Percentiles rank a stretch among this genome's conserved stretches.
These are phyloP conservation scores for Acanthaster planci DNA, from an alignment of 35 echinoderm and acorn worm species.

Conservation along the genomic window DNA sequence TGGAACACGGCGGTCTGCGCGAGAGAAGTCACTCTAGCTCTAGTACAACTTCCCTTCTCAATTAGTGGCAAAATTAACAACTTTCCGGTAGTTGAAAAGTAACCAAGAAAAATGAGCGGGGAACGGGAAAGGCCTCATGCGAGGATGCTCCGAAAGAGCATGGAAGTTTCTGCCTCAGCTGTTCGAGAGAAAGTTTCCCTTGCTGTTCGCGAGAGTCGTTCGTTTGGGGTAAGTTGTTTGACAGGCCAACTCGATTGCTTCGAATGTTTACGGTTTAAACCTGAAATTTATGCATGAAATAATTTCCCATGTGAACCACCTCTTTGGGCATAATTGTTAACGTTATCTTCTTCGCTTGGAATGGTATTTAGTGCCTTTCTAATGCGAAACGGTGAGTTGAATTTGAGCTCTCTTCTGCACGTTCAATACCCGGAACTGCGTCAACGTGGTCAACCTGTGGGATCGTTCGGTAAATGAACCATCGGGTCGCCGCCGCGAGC, in stretches of 20 bases:
- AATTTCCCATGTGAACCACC: not conserved
- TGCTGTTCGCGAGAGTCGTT: slow-evolving; percentile 79
- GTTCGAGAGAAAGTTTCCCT: slow-evolving; percentile 80
- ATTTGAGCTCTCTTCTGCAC: not conserved
- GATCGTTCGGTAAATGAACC: not conserved
- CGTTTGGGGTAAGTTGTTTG: slow-evolving; percentile 43
- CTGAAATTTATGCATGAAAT: not conserved
- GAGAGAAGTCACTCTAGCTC: not conserved
- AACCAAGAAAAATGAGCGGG: not conserved
- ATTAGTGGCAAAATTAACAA: slow-evolving; percentile 7
- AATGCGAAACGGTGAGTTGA: not conserved
- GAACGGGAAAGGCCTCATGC: slow-evolving; percentile 51
- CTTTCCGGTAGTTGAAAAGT: slow-evolving; percentile 19
- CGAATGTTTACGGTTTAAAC: slow-evolving; percentile 4
- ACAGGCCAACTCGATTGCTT: not conserved
- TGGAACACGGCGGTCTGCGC: not conserved
- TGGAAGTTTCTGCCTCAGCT: slow-evolving; percentile 40
- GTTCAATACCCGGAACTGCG: slow-evolving; percentile 10
- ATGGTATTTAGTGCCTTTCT: too few species aligned
- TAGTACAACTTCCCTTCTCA: slow-evolving; percentile 1
- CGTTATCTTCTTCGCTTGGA: too few species aligned
- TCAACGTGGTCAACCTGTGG: not conserved
- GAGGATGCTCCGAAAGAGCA: slow-evolving; percentile 37
- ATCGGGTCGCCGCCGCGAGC: not conserved
- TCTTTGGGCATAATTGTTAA: too few species aligned